Percentiles rank a stretch among this genome's conserved stretches.
Conservation (phyloP, 2,113 vertebrate genomes). For the Fregata magnificens region DNA sequence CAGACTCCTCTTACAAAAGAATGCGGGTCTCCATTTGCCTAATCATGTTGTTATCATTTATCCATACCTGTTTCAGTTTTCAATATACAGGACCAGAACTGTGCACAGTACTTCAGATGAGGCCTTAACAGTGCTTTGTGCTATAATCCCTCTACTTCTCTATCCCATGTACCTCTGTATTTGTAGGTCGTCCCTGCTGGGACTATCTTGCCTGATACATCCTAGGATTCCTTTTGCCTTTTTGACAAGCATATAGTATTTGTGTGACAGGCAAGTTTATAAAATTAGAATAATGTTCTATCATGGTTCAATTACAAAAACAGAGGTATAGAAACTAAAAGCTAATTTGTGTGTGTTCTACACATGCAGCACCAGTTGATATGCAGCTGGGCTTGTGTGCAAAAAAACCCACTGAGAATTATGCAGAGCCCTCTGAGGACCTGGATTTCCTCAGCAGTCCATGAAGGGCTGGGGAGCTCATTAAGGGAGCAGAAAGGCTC, state of each 20-base stretch:
- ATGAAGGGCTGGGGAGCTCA: neutral
- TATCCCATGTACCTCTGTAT: neutral
- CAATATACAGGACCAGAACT: neutral
- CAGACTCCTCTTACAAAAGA: neutral
- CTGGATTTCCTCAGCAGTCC: neutral
- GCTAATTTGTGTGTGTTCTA: neutral
- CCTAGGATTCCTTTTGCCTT: neutral
- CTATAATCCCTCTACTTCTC: neutral
- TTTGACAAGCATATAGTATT: rapidly evolving
- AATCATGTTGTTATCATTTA: neutral
- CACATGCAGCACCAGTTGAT: neutral
- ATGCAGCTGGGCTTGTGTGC: neutral
- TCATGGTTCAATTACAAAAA: neutral
- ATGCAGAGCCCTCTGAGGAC: neutral
- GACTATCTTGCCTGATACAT: neutral
- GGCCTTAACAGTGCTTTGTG: neutral
- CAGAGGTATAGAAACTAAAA: neutral
- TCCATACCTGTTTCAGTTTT: neutral
- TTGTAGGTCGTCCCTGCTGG: neutral
- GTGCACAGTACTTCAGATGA: neutral
- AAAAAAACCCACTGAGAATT: rapidly evolving
- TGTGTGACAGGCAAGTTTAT: neutral
- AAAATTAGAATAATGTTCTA: neutral
- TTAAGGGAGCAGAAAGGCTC: neutral
- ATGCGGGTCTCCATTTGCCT: neutral